phyloP scores from a whole-genome alignment of 2,797 vertebrate species.

The Lutjanus campechanus region DNA sequence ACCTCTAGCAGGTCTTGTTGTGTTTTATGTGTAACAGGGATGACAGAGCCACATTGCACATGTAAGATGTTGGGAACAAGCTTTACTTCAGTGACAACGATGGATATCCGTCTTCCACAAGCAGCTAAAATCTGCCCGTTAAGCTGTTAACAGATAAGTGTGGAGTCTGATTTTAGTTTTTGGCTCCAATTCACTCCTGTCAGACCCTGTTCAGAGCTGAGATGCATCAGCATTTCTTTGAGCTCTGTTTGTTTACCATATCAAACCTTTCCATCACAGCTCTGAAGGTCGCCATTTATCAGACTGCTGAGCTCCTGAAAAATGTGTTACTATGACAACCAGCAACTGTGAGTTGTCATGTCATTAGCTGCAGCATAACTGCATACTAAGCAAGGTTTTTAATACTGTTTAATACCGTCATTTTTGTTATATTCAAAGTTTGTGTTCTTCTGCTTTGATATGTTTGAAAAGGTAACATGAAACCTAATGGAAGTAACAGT shows the following conservation, averaged over 20 bases:
- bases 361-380: not conserved
- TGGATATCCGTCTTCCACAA: not conserved
- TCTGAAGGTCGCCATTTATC: not conserved
- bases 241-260: not conserved
- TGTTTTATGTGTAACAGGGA: not conserved
- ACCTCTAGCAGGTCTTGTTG: not conserved
- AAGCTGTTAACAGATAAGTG: not conserved
- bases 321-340: not conserved
- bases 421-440: not conserved
- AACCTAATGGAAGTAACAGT: not conserved
- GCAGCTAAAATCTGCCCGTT: not conserved
- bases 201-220: not conserved
- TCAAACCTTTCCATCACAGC: not conserved
- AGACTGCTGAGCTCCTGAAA: not conserved
- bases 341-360: not conserved
- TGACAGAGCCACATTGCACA: not conserved
- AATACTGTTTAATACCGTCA: no score
- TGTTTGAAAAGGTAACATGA: not conserved
- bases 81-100: not conserved
- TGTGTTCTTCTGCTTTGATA: not conserved
- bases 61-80: not conserved
- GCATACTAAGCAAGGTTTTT: not conserved
- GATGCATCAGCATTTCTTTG: not conserved
- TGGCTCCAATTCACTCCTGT: not conserved
- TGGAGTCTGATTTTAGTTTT: not conserved